These are phyloP conservation scores for Artibeus lituratus DNA, from an alignment of 2,797 vertebrate species.

Conservation along the genomic window DNA sequence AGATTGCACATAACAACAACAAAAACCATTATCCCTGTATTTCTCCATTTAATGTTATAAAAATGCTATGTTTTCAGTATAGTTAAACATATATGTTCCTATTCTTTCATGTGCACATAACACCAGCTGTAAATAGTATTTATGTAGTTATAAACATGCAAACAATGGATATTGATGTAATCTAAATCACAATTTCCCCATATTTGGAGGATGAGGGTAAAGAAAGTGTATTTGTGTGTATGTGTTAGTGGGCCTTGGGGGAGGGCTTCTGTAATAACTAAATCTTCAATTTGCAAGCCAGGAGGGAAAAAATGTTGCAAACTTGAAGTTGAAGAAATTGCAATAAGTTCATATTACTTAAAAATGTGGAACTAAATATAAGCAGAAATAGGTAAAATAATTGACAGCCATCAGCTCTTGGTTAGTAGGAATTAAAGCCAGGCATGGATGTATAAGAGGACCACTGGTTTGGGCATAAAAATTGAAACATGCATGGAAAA, in stretches of 20 bases:
- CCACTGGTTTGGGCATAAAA: not conserved
- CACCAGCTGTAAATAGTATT: constrained; percentile 22
- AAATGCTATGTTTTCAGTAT: not conserved
- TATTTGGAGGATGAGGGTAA: not conserved
- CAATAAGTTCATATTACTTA: not conserved
- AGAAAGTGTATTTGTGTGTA: not conserved
- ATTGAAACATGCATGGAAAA: not conserved
- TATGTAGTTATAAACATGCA: not conserved
- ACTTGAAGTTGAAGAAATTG: constrained; percentile 1
- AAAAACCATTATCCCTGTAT: not conserved
- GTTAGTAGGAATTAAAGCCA: not conserved
- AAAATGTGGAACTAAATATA: not conserved
- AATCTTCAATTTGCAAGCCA: not conserved
- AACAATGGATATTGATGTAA: not conserved
- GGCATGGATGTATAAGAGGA: not conserved
- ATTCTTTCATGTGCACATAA: not conserved
- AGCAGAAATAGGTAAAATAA: not conserved
- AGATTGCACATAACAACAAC: not conserved
- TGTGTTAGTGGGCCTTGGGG: not conserved
- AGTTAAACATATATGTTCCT: not conserved
- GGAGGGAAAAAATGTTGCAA: not conserved
- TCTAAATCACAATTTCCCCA: not conserved
- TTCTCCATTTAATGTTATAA: not conserved
- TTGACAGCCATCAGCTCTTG: not conserved
- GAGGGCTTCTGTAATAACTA: not conserved